Conservation (phyloP, 2,888 invertebrate species). For the Matsumyia berberina region DNA sequence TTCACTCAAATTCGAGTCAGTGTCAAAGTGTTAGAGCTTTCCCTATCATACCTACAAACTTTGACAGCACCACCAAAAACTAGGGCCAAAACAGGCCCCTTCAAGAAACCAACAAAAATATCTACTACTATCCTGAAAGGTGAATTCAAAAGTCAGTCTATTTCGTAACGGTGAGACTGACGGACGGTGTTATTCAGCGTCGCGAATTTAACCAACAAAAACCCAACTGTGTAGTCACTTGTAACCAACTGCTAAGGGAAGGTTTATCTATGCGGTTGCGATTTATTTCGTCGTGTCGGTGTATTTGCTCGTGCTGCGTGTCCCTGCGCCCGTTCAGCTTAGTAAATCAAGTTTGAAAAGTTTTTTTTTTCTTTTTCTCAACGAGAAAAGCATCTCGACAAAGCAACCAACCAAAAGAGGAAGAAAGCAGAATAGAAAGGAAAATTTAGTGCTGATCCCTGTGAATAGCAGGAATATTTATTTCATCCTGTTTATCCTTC, state of each 20-base stretch:
- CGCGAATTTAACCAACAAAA: conserved; percentile 53
- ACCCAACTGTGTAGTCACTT: conserved; percentile 28
- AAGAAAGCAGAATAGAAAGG: conserved; percentile 20
- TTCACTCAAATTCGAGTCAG: conserved; percentile 41
- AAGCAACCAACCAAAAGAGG: neutral
- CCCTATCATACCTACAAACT: conserved; percentile 40
- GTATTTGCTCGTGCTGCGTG: conserved; percentile 29
- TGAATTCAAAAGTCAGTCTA: conserved; percentile 80
- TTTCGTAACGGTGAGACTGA: conserved; percentile 78
- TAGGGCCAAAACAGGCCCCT: conserved; percentile 53
- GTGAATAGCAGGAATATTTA: conserved; percentile 69
- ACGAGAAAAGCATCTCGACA: conserved; percentile 17
- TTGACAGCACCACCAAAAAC: conserved; percentile 53
- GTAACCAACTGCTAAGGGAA: conserved; percentile 31
- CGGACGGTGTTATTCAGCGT: conserved; percentile 71
- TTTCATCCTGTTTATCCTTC: conserved; percentile 64
- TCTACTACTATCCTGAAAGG: conserved; percentile 78
- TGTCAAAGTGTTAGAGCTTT: conserved; percentile 44
- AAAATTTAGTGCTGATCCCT: conserved; percentile 66
- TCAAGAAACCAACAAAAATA: conserved; percentile 67
- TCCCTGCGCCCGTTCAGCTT: conserved; percentile 20
- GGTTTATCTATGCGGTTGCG: conserved; percentile 33
- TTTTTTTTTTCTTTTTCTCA: conserved; percentile 11
- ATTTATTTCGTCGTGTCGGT: conserved; percentile 34
- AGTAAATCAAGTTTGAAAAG: conserved; percentile 50